Base-by-base conservation (phyloP, 2,797 vertebrate genomes). In the Gymnoscopelus microlampas region DNA sequence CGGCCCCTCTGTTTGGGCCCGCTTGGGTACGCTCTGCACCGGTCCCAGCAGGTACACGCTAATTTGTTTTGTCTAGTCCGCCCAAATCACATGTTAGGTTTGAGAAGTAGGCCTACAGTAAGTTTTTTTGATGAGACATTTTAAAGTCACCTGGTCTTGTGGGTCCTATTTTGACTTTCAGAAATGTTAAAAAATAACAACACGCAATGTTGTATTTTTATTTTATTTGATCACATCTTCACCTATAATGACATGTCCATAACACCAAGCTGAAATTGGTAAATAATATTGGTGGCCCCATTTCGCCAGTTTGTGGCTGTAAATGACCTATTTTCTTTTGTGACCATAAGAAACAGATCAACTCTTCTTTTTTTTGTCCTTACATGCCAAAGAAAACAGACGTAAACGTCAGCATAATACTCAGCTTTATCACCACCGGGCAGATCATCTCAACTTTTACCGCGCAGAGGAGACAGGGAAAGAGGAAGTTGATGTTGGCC, bases 401-500 rank as follows among this genome's bases (percentile, higher is more conserved):
- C 4, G 39, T 12, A 47, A 62, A 59, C 60, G 44, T 51, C 53
- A 53, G 26, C 26, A 26, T 60, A 63, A 77, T 53, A 10, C 60
- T 47, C 29, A 61, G 68, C 53, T 68, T 58, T 13, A 44, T 76
- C 50, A 51, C 50, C 50, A 51, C 12, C 4, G n/a, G 50, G 50
- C 5, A 15, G 50, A 6, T 51, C 60, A 10, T 63, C 58, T 63
- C 4, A 58, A 9, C 26, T 70, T 55, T 32, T 68, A 59, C 58
- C 29, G 54, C 63, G 74, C 78, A 76, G 12, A 57, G 63, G n/a
- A 2, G 9, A 68, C 48, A 29, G 14, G 32, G 39, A 51, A 75
- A 57, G 76, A 88, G 85, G 79, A 85, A 79, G 86, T 82, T 87
- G 73, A 73, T 57, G 62, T 82, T 81, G 78, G 76, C 77, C 78